Conservation (phyloP, 2,113 vertebrate species). For the Probosciger aterrimus region DNA sequence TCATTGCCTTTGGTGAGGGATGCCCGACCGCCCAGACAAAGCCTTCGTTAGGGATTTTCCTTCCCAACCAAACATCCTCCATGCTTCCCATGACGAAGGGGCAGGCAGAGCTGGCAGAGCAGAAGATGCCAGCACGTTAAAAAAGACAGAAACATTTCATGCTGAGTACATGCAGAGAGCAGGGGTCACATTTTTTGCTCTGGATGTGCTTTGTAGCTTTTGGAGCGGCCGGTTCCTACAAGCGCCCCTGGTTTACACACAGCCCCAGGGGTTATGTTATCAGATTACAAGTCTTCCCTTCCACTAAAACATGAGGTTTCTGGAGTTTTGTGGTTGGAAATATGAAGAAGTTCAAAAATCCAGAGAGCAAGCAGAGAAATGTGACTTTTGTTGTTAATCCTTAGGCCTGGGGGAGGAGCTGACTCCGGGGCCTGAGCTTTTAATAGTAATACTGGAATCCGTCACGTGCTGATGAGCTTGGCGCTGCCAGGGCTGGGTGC, state of each 20-base stretch:
- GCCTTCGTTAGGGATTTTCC: background rate
- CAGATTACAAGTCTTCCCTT: background rate
- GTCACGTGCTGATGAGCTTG: background rate
- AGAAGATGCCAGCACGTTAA: background rate
- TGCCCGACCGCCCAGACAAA: rapidly evolving
- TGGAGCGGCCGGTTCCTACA: background rate
- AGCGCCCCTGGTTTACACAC: background rate
- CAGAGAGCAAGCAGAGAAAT: background rate
- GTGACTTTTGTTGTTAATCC: background rate
- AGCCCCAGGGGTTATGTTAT: background rate
- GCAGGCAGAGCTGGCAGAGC: background rate
- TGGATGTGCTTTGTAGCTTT: background rate
- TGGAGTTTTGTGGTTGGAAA: background rate
- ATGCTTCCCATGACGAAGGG: background rate
- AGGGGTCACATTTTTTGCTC: background rate
- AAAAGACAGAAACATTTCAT: background rate
- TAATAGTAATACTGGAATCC: background rate
- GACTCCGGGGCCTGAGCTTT: background rate
- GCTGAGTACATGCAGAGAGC: background rate
- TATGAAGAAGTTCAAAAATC: background rate
- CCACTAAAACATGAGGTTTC: background rate
- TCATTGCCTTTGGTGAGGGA: background rate
- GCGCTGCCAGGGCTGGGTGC: background rate
- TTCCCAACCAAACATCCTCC: background rate
- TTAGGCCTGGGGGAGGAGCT: background rate